These are phyloP conservation scores for Drepana arcuata DNA, from an alignment of 1,140 invertebrate species.

Conservation along the genomic window DNA sequence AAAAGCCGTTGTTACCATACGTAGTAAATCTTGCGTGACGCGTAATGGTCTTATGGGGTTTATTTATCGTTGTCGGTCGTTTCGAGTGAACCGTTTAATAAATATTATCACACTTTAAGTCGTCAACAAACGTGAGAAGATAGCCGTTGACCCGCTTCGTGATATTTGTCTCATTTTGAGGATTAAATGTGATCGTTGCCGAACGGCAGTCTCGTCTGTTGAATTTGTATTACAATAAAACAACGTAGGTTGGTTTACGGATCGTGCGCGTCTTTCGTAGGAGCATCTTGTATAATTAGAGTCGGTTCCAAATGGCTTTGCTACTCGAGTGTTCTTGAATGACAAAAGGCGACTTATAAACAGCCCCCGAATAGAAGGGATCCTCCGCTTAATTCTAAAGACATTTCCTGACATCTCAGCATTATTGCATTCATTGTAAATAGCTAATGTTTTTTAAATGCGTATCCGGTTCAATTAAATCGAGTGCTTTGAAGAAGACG, in stretches of 20 bases:
- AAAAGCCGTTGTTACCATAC: conserved; percentile 53
- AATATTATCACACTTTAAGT: conserved; percentile 69
- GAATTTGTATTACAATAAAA: conserved; percentile 56
- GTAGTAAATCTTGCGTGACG: conserved; percentile 63
- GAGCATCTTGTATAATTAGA: conserved; percentile 56
- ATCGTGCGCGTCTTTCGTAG: conserved; percentile 21
- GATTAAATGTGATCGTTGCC: conserved; percentile 60
- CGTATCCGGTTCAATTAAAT: conserved; percentile 36
- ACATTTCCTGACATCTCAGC: conserved; percentile 39
- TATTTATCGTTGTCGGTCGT: conserved; percentile 59
- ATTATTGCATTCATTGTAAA: conserved; percentile 4
- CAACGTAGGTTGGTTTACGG: conserved; percentile 44
- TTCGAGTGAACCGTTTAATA: conserved; percentile 65
- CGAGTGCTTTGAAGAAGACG: too few species aligned
- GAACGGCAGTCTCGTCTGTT: conserved; percentile 50
- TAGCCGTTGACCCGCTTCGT: conserved; percentile 66
- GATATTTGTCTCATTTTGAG: conserved; percentile 63
- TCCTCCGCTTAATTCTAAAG: conserved; percentile 39
- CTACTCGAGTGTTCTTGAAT: conserved; percentile 49
- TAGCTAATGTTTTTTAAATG: conserved; percentile 36
- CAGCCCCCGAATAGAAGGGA: conserved; percentile 28
- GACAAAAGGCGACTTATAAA: conserved; percentile 50
- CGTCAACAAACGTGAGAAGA: conserved; percentile 69
- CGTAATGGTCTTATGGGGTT: conserved; percentile 50
- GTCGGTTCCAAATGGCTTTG: conserved; percentile 33